Base-by-base conservation (phyloP, 2,797 vertebrate genomes). In the Oreochromis grahami region DNA sequence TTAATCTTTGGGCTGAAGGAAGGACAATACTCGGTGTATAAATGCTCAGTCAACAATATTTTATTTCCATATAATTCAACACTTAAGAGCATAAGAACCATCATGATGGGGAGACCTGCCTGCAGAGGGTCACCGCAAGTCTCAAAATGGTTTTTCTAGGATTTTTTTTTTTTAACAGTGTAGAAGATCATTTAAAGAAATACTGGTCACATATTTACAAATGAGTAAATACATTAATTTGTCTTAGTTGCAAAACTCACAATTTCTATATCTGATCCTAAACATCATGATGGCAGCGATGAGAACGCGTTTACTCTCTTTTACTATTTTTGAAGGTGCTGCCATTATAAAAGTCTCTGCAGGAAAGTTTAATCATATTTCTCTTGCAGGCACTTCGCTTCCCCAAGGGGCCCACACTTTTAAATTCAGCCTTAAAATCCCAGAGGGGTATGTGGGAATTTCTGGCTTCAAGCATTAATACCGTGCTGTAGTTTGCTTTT, bases 401-500 rank as follows among this genome's bases (percentile, higher is more conserved):
- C 93, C 88, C 89, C 84, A 96, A 78, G 98, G 98, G 93, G 92
- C 89, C 86, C 97, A 99, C 45, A 92, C 96, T 90, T 98, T 97
- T 94, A 95, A 97, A 79, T 99, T 99, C 93, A 96, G 90, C 78
- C 94, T 99, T 0, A 94, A 95, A 94, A 97, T 99, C 94, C 98
- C 98, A 94, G 91, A 97, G 70, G 96, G 92, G 98, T 99, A 94
- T 97, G 97, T 97, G 52, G 2, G 14, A 15, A 72, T 38, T 10
- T 45, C 9, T 52, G 8, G 9, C 6, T 19, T 45, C 11, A n/a
- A 12, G 4, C 13, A 60, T 78, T 17, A 4, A 10, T 6, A 15
- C 3, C 2, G 7, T 15, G 7, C 15, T 2, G 24, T 55, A 34
- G 12, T 48, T 79, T 63, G 8, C 3, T 48, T n/a, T 60, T n/a